These are phyloP conservation scores for Acestrorhynchus altus DNA, from an alignment of 2,797 vertebrate genomes.

Conservation along the genomic window DNA sequence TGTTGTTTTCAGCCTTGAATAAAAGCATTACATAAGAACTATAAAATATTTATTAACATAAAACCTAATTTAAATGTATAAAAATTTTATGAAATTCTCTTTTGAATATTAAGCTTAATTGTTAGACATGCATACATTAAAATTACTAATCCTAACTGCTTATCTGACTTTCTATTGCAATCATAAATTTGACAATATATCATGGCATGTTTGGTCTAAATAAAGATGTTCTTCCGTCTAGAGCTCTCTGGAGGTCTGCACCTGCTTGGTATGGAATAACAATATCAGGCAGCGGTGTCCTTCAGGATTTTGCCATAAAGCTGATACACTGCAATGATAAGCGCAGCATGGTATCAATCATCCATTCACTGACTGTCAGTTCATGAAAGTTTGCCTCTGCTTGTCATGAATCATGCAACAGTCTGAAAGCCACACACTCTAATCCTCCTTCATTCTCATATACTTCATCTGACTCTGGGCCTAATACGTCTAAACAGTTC, in stretches of 20 bases:
- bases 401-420: slow-evolving; percentile 57
- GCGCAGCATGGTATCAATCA: slow-evolving; percentile 56
- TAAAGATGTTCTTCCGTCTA: slow-evolving; percentile 34
- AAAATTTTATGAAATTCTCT: too few species aligned
- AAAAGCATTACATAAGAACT: too few species aligned
- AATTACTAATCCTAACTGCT: too few species aligned
- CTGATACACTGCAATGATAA: slow-evolving; percentile 52
- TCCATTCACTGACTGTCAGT: slow-evolving; percentile 48
- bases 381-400: slow-evolving; percentile 44
- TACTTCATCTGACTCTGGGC: not conserved
- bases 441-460: slow-evolving; percentile 10
- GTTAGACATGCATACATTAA: too few species aligned
- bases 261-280: slow-evolving; percentile 48
- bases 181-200: too few species aligned
- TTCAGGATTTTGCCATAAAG: slow-evolving; percentile 60
- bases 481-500: slow-evolving; percentile 36
- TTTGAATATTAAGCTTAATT: too few species aligned
- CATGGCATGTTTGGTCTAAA: not conserved
- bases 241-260: slow-evolving; percentile 25
- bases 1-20: too few species aligned
- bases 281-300: slow-evolving; percentile 53
- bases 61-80: too few species aligned
- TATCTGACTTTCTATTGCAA: too few species aligned
- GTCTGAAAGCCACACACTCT: slow-evolving; percentile 37
- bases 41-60: too few species aligned